Percentiles rank a stretch among this genome's conserved stretches.
phyloP scores from a whole-genome alignment of 2,888 invertebrate genomes.

The Callinectes sapidus region DNA sequence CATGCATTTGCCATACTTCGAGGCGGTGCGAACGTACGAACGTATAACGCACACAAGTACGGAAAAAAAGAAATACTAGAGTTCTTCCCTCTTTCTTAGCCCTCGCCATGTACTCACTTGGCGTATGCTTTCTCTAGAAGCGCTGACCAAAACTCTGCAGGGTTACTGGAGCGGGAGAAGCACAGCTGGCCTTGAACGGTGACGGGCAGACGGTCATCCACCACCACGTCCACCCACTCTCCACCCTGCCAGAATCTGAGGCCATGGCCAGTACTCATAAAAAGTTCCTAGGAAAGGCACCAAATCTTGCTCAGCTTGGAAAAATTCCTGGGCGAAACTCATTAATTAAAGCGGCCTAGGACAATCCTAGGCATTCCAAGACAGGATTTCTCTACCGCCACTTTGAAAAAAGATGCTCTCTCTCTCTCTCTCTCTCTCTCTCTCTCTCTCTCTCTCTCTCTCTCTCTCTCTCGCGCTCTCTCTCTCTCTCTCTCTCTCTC shows the following conservation, averaged over 20 bases:
- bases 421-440: too few relatives aligned
- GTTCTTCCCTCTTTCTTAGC: not conserved
- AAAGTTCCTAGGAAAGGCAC: too few relatives aligned
- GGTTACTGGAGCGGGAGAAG: conserved; percentile 42
- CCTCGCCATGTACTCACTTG: conserved; percentile 15
- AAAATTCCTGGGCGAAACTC: too few relatives aligned
- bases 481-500: not conserved
- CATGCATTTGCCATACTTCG: not conserved
- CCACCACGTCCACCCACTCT: conserved; percentile 54
- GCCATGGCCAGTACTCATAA: not conserved
- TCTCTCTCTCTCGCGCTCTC: too few relatives aligned
- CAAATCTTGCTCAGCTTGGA: too few relatives aligned
- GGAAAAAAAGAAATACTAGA: not conserved
- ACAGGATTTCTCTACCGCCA: too few relatives aligned
- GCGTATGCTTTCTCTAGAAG: conserved; percentile 56
- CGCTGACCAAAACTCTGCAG: conserved; percentile 58
- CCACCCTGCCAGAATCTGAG: conserved; percentile 58
- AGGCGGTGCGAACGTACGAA: not conserved
- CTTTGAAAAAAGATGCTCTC: too few relatives aligned
- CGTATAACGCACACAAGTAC: not conserved
- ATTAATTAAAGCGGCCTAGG: too few relatives aligned
- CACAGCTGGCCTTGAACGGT: conserved; percentile 6
- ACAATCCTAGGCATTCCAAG: too few relatives aligned
- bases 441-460: too few relatives aligned
- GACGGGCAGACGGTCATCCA: conserved; percentile 54